Evolutionary conservation across 64 coral and sea anemone genomes (phyloP).

Genomic region (Montipora sp.): DNA sequence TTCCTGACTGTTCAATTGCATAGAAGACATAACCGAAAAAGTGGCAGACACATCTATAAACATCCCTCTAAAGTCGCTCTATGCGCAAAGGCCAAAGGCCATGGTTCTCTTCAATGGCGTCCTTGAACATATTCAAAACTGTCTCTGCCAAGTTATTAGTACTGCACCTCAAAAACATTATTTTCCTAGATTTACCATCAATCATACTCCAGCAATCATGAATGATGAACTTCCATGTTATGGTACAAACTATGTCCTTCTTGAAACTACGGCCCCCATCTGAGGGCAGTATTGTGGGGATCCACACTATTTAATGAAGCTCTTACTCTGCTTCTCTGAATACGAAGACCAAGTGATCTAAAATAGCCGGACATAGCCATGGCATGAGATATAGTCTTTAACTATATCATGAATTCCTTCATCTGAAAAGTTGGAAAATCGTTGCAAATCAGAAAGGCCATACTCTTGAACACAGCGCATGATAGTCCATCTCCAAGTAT

Average conservation of each 20-base stretch:
- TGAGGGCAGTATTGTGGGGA: slow-evolving; percentile 23
- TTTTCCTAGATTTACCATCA: slow-evolving; percentile 60
- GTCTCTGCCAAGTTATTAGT: slow-evolving; percentile 45
- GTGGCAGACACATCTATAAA: slow-evolving; percentile 60
- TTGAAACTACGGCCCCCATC: slow-evolving; percentile 24
- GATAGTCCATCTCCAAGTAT: slow-evolving; percentile 62
- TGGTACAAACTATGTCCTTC: slow-evolving; percentile 43
- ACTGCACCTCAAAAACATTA: slow-evolving; percentile 54
- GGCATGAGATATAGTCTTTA: slow-evolving; percentile 39
- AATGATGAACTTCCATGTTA: slow-evolving; percentile 22
- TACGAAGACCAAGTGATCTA: slow-evolving; percentile 16
- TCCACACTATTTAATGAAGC: slow-evolving; percentile 27
- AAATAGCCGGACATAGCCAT: slow-evolving; percentile 42
- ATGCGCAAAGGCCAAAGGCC: slow-evolving; percentile 47
- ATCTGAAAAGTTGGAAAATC: slow-evolving; percentile 59
- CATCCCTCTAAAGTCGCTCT: slow-evolving; percentile 26
- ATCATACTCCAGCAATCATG: slow-evolving; percentile 61
- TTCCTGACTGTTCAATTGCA: slow-evolving; percentile 48
- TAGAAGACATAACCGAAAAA: slow-evolving; percentile 38
- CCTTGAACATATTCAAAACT: slow-evolving; percentile 29
- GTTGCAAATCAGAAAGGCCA: slow-evolving; percentile 47
- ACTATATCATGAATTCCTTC: slow-evolving; percentile 52
- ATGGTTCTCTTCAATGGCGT: slow-evolving; percentile 15
- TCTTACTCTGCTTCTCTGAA: slow-evolving; percentile 44
- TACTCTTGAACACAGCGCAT: slow-evolving; percentile 56